Evolutionary conservation across 92 coral and sea anemone species (phyloP).

Genomic region (Epizoanthus fatuus): DNA sequence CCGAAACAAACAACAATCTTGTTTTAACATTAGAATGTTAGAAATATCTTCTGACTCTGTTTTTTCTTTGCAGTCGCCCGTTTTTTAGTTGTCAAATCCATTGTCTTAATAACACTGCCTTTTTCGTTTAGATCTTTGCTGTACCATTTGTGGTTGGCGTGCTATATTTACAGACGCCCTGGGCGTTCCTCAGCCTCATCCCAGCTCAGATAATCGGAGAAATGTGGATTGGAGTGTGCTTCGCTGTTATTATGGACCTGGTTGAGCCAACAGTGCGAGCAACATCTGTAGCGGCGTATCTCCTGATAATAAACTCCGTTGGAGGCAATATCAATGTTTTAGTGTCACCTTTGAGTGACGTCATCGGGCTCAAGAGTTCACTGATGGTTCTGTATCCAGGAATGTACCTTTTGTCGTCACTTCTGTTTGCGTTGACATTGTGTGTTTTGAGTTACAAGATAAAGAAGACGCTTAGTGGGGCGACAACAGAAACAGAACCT

Average conservation of each 20-base stretch:
- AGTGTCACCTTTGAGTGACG: slow-evolving; percentile 18
- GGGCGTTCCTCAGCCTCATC: slow-evolving; percentile 18
- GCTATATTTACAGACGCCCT: slow-evolving; percentile 22
- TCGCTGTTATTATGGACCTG: slow-evolving; percentile 15
- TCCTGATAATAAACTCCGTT: slow-evolving; percentile 27
- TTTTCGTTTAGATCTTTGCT: slow-evolving; percentile 14
- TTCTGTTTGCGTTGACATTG: background rate
- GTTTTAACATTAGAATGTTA: too few species aligned
- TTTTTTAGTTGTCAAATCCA: too few species aligned
- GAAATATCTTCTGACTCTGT: too few species aligned
- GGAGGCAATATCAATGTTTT: slow-evolving; percentile 40
- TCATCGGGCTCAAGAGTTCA: slow-evolving; percentile 7
- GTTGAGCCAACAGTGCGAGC: slow-evolving; percentile 23
- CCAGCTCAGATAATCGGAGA: slow-evolving; percentile 17
- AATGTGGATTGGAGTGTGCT: slow-evolving; percentile 35
- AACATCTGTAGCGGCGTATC: slow-evolving; percentile 21
- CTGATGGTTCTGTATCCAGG: slow-evolving; percentile 27
- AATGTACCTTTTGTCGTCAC: slow-evolving; percentile 6
- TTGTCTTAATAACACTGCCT: background rate
- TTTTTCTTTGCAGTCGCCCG: too few species aligned
- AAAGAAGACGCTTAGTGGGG: background rate
- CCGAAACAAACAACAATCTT: too few species aligned
- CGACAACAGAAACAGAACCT: background rate
- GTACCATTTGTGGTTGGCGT: slow-evolving; percentile 8
- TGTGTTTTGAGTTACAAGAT: background rate